Evolutionary conservation across 2,888 invertebrate species (phyloP).

Genomic region (Formica aserva): DNA sequence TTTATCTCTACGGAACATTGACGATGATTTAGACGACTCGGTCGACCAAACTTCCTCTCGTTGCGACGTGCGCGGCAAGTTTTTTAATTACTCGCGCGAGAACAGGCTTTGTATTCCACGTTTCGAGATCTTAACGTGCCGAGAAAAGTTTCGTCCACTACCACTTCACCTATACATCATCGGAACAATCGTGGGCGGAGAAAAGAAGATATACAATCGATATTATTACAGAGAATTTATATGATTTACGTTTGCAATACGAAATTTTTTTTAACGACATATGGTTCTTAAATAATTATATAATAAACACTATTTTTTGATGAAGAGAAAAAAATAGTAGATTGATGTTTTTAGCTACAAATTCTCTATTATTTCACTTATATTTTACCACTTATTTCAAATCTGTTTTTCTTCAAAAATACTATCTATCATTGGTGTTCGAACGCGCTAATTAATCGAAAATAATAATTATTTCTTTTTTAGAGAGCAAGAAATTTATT

Average conservation of each 20-base stretch:
- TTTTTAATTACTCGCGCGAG: constrained; percentile 52
- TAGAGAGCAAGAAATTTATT: neutral
- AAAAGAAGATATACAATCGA: constrained; percentile 1
- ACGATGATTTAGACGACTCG: constrained; percentile 52
- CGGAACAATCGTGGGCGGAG: neutral
- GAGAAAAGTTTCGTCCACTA: constrained; percentile 21
- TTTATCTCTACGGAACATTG: constrained; percentile 37
- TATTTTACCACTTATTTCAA: neutral
- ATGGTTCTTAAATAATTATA: neutral
- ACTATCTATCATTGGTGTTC: neutral
- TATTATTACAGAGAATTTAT: neutral
- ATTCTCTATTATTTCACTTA: neutral
- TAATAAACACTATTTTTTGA: neutral
- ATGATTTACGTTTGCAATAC: neutral
- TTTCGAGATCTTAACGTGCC: constrained; percentile 48
- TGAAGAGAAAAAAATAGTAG: neutral
- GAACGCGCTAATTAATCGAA: too few species aligned
- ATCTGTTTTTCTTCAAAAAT: neutral
- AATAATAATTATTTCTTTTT: neutral
- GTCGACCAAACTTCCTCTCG: constrained; percentile 38
- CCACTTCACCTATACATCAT: constrained; percentile 29
- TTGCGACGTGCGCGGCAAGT: constrained; percentile 46
- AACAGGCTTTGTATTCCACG: constrained; percentile 39
- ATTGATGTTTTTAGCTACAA: neutral
- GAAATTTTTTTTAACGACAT: neutral